These are phyloP conservation scores for Bovichtus variegatus DNA, from an alignment of 2,797 vertebrate genomes.

Conservation along the genomic window DNA sequence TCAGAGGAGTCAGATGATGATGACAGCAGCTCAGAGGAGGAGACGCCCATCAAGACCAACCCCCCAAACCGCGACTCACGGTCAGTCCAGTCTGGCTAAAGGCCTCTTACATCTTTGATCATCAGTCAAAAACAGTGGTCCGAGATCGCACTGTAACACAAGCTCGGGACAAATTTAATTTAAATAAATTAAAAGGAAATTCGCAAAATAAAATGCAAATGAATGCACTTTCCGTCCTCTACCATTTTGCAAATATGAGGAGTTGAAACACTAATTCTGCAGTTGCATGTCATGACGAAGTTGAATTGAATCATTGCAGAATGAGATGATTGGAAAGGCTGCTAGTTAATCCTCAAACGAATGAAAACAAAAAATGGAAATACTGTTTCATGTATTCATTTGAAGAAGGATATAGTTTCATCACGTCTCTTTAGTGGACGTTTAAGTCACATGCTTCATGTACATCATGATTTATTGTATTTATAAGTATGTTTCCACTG, in stretches of 20 bases:
- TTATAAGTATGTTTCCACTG: too few species aligned
- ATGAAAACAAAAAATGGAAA: too few species aligned
- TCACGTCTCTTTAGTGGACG: neutral
- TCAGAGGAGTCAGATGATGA: conserved; percentile 97
- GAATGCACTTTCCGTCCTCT: neutral
- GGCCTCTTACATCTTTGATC: neutral
- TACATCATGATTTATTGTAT: too few species aligned
- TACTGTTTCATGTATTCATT: neutral
- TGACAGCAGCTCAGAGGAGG: conserved; percentile 95
- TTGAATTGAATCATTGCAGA: neutral
- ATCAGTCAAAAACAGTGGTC: neutral
- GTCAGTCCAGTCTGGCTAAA: conserved; percentile 80
- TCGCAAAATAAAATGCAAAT: neutral
- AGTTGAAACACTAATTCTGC: neutral
- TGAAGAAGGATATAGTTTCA: too few species aligned
- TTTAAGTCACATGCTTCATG: neutral
- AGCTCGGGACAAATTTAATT: too few species aligned
- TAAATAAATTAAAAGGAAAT: neutral
- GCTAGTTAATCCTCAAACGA: neutral
- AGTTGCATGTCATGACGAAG: neutral
- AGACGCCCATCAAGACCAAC: conserved; percentile 91
- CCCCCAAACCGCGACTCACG: conserved; percentile 92
- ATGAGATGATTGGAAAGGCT: neutral
- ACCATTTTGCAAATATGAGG: neutral
- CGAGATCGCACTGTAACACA: too few species aligned